Evolutionary conservation across 2,113 vertebrate species (phyloP), one percentile per base, ranked within the genome.

Genomic region (Glareola pratincola): DNA sequence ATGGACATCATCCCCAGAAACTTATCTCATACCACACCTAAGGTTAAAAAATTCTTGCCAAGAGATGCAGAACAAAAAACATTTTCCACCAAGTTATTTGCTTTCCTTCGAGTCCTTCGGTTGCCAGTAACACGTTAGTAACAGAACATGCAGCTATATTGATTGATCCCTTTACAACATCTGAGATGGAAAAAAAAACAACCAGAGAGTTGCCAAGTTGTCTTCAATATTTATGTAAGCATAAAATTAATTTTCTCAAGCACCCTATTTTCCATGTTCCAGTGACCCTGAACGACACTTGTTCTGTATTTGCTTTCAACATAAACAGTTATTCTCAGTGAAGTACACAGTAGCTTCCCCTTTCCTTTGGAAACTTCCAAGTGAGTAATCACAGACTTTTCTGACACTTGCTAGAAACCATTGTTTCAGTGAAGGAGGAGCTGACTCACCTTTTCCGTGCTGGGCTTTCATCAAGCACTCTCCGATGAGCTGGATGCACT

Each of bases 391-490:
- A n/a, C 67, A 92, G 90, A 5, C 48, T 73, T 29, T 41, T 74
- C 23, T 60, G 86, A 84, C 53, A 29, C 86, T 74, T 56, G 76
- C 72, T 8, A 41, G 66, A 53, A 77, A 21, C 57, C 72, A 88
- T 47, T 95, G 60, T 85, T 75, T 69, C 6, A 20, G 62, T 21
- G 60, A 47, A 81, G 56, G 18, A 96, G 79, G 34, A 57, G 87
- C 88, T 92, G 54, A 37, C 81, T 92, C 84, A 99, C 99, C 99
- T 98, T 99, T 99, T 66, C 98, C 99, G 0, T 98, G 99, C 96
- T 99, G 99, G 0, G 99, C 99, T 97, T 99, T 99, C 96, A 99
- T 98, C 96, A 99, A 92, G 95, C 99, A 99, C 80, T 99, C 99
- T 10, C 99, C 99, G 3, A 99, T 98, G 84, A 99, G 99, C 79